Conservation (phyloP, 1,140 invertebrate genomes). For the Drosophila sp. region DNA sequence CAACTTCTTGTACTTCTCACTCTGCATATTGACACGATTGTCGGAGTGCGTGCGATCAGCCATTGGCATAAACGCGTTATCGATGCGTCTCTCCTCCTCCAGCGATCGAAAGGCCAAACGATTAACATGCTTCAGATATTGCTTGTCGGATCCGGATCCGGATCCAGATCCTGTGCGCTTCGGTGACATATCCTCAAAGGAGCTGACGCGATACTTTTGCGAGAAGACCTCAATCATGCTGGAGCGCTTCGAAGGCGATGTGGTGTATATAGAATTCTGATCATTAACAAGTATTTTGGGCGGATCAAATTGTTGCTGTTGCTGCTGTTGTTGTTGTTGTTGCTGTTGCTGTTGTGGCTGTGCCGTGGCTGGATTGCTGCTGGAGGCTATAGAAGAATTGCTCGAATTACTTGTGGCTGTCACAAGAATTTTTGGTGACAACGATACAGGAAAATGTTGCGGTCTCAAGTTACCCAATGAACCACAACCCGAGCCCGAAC, state of each 20-base stretch:
- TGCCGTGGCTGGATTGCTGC: slow-evolving; percentile 20
- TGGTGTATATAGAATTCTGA: slow-evolving; percentile 84
- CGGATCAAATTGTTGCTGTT: slow-evolving; percentile 80
- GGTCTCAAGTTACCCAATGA: slow-evolving; percentile 69
- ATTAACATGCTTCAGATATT: slow-evolving; percentile 79
- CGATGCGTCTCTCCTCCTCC: slow-evolving; percentile 84
- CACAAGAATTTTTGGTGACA: slow-evolving; percentile 79
- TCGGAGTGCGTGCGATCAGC: slow-evolving; percentile 83
- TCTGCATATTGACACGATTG: slow-evolving; percentile 82
- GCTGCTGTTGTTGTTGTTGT: slow-evolving; percentile 43
- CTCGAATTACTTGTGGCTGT: slow-evolving; percentile 80
- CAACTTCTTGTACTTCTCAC: slow-evolving; percentile 83
- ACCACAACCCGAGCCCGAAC: slow-evolving; percentile 59
- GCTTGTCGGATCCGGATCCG: slow-evolving; percentile 43
- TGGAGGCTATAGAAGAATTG: slow-evolving; percentile 75
- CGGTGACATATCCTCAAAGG: slow-evolving; percentile 84
- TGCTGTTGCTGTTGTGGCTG: slow-evolving; percentile 42
- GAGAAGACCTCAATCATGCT: slow-evolving; percentile 84
- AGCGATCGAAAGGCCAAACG: slow-evolving; percentile 81
- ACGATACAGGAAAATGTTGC: slow-evolving; percentile 80
- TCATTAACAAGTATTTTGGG: slow-evolving; percentile 84
- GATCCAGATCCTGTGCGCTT: slow-evolving; percentile 20
- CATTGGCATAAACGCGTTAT: slow-evolving; percentile 83
- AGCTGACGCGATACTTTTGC: slow-evolving; percentile 83
- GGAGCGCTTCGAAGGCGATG: slow-evolving; percentile 81